Conservation (phyloP, 2,113 vertebrate genomes). For the Argyrosomus japonicus region DNA sequence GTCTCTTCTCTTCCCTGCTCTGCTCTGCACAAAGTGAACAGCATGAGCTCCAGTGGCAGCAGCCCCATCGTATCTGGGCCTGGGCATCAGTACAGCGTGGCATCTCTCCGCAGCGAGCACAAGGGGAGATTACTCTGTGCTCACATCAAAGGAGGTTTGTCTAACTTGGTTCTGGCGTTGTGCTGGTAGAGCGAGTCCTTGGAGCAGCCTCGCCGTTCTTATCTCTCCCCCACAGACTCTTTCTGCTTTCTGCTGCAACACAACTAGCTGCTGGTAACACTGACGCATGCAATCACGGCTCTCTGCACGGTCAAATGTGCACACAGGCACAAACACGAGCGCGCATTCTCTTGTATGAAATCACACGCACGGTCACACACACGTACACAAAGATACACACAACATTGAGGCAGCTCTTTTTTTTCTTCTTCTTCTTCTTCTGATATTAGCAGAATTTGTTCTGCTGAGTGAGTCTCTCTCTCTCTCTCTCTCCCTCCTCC, state of each 20-base stretch:
- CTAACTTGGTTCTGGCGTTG: constrained; percentile 77
- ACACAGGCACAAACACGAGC: constrained; percentile 49
- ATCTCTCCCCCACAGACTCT: constrained; percentile 82
- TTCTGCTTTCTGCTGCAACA: constrained; percentile 73
- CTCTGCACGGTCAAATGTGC: constrained; percentile 56
- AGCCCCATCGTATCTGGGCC: constrained; percentile 60
- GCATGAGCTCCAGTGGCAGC: constrained; percentile 52
- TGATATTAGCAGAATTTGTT: constrained; percentile 77
- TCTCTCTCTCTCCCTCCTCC: constrained; percentile 13
- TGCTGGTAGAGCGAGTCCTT: constrained; percentile 75
- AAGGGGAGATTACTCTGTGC: constrained; percentile 73
- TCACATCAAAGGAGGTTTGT: constrained; percentile 83
- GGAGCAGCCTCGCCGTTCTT: constrained; percentile 75
- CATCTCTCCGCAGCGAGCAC: constrained; percentile 63
- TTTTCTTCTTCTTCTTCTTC: constrained; percentile 17
- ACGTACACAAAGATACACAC: constrained; percentile 14
- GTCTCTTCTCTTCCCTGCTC: neutral
- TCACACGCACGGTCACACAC: constrained; percentile 11
- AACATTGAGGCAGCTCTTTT: constrained; percentile 51
- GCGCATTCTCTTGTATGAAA: constrained; percentile 39
- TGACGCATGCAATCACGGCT: constrained; percentile 58
- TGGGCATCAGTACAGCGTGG: constrained; percentile 64
- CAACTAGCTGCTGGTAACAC: constrained; percentile 73
- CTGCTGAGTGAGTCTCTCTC: constrained; percentile 57
- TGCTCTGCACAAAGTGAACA: constrained; percentile 52